Base-by-base conservation (phyloP, 1,140 invertebrate species). In the Rhopalosiphum maidis region DNA sequence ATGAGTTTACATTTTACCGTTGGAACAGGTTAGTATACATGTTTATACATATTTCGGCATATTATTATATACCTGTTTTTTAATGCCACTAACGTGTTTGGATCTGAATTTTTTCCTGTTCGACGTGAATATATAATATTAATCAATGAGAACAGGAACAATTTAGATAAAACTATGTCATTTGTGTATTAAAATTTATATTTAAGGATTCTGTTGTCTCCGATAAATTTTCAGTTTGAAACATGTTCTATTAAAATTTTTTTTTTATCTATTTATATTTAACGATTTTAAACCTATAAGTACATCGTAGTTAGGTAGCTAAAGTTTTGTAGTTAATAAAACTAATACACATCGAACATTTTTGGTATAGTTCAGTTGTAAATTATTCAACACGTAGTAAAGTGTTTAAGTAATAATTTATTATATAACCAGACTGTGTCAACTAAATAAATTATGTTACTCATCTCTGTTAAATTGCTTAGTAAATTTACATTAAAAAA, bases 11-110 rank as follows among this genome's bases (percentile, higher is more conserved):
- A 51, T 51, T 87, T 87, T 87, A 87, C 86, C 43, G 86, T 87
- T 87, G n/a, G 43, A 87, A 87, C 86, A 87, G 46, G 86, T 48
- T 87, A n/a, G 46, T 51, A 22, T 87, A 15, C 2, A 87, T 48
- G 51, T 48, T 30, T 43, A 77, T n/a, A 77, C 18, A 77, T 77
- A 77, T 77, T 77, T 77, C 60, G 18, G 4, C 60, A 77, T 23
- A 54, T 23, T 77, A 77, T n/a, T 77, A 77, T 23, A 41, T 85
- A 85, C 83, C 30, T 87, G 85, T 87, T 87, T 87, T 83, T 87
- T 87, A 21, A 87, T 41, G 23, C 37, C 41, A 87, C 23, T 87
- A 48, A 87, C 43, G 43, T 87, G 43, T 87, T 30, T 87, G 43
- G 9, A 30, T 25, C 11, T 86, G 21, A 85, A 85, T 41, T 85